phyloP scores from a whole-genome alignment of 1,140 invertebrate genomes.

The Atta colombica region DNA sequence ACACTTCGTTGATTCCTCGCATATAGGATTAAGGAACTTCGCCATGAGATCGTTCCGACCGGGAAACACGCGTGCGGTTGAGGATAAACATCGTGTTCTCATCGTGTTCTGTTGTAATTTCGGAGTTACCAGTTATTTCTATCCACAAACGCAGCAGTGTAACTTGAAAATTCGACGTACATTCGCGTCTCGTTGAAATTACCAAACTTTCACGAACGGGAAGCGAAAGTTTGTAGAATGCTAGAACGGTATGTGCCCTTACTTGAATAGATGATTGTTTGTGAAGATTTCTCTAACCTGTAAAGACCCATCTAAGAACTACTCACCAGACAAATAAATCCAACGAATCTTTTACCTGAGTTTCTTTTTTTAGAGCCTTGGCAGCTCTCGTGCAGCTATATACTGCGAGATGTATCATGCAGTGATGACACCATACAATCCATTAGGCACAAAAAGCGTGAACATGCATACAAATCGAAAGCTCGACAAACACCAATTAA shows the following conservation, averaged over 20 bases:
- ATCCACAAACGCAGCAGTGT: background rate
- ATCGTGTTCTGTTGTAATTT: background rate
- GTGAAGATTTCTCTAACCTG: background rate
- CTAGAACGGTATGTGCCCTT: background rate
- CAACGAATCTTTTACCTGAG: background rate
- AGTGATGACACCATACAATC: background rate
- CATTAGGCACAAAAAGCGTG: background rate
- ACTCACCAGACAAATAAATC: background rate
- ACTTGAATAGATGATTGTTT: conserved; percentile 9
- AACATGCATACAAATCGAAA: background rate
- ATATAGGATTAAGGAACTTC: conserved; percentile 7
- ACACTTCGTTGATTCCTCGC: conserved; percentile 30
- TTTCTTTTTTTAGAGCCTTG: background rate
- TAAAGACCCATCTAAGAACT: background rate
- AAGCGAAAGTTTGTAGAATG: conserved; percentile 9
- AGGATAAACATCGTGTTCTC: conserved; percentile 4
- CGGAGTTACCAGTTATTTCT: background rate
- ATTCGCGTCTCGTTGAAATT: background rate
- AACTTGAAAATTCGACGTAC: conserved; percentile 1
- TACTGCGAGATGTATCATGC: background rate
- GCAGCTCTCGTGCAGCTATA: background rate
- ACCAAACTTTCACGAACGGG: background rate
- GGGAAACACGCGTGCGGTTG: background rate
- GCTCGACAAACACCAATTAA: background rate
- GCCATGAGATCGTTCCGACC: conserved; percentile 15